phyloP scores from a whole-genome alignment of 2,797 vertebrate genomes.

The Coluber constrictor region DNA sequence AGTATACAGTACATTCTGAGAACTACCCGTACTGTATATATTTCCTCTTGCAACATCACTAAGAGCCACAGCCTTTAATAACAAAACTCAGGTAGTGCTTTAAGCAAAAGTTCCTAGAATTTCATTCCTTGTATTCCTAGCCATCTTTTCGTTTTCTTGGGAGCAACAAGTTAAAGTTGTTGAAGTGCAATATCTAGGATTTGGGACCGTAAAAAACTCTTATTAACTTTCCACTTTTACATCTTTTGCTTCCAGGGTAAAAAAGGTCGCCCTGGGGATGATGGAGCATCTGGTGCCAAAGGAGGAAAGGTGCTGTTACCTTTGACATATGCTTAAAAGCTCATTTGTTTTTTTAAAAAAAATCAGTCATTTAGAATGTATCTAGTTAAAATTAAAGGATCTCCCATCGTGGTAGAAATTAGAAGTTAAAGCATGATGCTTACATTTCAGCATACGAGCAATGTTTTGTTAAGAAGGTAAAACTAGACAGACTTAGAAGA shows the following conservation, averaged over 20 bases:
- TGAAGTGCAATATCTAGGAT: neutral
- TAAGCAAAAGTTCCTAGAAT: neutral
- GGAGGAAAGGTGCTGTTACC: conserved; percentile 80
- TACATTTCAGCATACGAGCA: neutral
- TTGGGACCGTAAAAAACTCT: neutral
- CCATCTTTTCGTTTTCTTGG: neutral
- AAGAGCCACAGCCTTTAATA: neutral
- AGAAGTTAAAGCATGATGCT: neutral
- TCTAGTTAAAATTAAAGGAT: neutral
- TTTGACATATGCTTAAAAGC: conserved; percentile 21
- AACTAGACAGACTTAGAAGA: neutral
- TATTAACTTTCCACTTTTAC: conserved; percentile 28
- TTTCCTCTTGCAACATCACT: neutral
- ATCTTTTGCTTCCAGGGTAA: conserved; percentile 79
- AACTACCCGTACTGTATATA: neutral
- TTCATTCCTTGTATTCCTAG: neutral
- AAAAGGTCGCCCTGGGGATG: conserved; percentile 84
- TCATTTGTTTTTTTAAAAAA: neutral
- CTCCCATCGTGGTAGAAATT: neutral
- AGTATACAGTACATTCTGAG: neutral
- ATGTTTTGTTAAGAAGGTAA: neutral
- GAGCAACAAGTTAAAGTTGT: neutral
- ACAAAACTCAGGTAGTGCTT: neutral
- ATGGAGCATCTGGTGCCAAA: conserved; percentile 79
- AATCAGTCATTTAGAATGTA: neutral